phyloP scores from a whole-genome alignment of 2,797 vertebrate genomes.

The Pseudotriccus pelzelni region DNA sequence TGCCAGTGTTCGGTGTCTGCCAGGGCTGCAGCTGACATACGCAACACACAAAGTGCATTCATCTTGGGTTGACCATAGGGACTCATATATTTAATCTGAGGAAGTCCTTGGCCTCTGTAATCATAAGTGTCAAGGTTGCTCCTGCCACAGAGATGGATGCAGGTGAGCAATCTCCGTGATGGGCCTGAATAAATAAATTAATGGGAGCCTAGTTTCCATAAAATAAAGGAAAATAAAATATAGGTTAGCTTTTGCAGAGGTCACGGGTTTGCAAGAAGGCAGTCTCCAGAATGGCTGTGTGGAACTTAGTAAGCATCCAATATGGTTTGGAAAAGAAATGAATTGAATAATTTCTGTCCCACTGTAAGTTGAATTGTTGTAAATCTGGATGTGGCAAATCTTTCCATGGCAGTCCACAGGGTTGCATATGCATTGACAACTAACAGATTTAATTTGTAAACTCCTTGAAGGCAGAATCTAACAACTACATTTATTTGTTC shows the following conservation, averaged over 20 bases:
- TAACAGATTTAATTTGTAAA: neutral
- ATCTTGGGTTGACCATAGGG: neutral
- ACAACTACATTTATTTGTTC: neutral
- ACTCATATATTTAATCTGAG: conserved; percentile 15
- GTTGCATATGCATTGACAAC: neutral
- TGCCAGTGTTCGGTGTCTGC: neutral
- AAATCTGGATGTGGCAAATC: neutral
- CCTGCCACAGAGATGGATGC: conserved; percentile 41
- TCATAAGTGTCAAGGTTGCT: conserved; percentile 36
- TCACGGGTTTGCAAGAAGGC: neutral
- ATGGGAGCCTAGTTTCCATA: neutral
- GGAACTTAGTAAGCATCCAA: neutral
- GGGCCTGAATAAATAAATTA: conserved; percentile 29
- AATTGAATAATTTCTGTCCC: neutral
- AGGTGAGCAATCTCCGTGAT: neutral
- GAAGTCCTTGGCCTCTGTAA: conserved; percentile 50
- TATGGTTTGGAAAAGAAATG: neutral
- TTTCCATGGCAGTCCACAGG: neutral
- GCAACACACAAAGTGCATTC: neutral
- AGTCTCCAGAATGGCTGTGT: neutral
- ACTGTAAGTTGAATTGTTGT: neutral
- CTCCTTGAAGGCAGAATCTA: neutral
- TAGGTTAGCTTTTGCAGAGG: neutral
- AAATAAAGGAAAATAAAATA: conserved; percentile 25
- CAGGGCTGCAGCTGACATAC: accelerated